Evolutionary conservation across 2,888 invertebrate genomes (phyloP), one percentile per base, ranked within the genome.

Genomic region (Diaphora mendica): DNA sequence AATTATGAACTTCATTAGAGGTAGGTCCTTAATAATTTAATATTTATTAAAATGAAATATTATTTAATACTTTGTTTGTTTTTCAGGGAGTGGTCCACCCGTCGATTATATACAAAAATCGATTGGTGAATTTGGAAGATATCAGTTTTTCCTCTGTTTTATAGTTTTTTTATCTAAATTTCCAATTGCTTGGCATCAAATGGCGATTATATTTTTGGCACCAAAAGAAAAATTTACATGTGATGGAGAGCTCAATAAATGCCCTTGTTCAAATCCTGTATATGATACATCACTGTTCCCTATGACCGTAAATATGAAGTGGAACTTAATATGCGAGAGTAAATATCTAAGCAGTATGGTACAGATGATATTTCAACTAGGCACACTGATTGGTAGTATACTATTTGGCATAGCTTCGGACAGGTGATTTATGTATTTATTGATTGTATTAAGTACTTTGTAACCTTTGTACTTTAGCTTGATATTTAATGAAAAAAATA

Each of bases 351-450:
- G 96, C 3, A 96, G 97, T 86, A 91, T 97, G 35, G 96, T 97
- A 0, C 98, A 98, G 91, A 97, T 97, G 17, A 90, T 97, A 73
- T 97, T 97, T 73, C 98, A 98, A 97, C 90, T 97, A 74, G 98
- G 98, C 44, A 96, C 97, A 66, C 93, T 98, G 82, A 85, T 97
- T 51, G 98, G 98, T 59, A 97, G 97, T 86, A 95, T 98, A 70
- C 75, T 96, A 15, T 98, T 98, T 89, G 98, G 98, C 85, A 96
- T 96, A 90, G 93, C 97, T 68, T 96, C 98, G 2, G 98, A 98
- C 92, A 97, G 96, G 97, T 97, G 93, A 94, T 44, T 62, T 30
- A 26, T 17, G 26, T 62, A 0, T 62, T 26, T 26, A 26, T 13
- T 62, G 11, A 11, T 59, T 26, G 59, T 59, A 51, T 7, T 51